These are phyloP conservation scores for Danio jaintianensis DNA, from an alignment of 2,797 vertebrate genomes.

Conservation along the genomic window DNA sequence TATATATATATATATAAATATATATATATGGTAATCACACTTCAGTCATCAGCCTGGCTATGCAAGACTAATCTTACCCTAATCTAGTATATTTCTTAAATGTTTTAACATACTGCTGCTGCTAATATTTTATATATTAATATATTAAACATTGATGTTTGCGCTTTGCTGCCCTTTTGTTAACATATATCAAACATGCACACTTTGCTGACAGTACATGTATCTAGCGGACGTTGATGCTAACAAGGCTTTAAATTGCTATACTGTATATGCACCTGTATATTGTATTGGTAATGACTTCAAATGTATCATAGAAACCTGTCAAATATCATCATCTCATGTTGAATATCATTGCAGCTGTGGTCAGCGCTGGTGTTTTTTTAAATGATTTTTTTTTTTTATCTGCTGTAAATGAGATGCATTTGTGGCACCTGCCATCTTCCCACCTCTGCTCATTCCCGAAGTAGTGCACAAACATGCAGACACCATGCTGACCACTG, in stretches of 20 bases:
- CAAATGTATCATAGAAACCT: background rate
- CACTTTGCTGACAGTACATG: background rate
- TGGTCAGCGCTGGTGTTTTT: background rate
- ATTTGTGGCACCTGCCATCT: constrained; percentile 71
- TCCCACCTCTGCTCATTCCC: constrained; percentile 55
- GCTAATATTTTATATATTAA: too few species aligned
- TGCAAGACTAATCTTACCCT: too few species aligned
- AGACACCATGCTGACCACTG: constrained; percentile 61
- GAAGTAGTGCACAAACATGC: constrained; percentile 60
- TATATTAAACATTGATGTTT: too few species aligned
- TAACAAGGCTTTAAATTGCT: background rate
- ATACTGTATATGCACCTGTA: background rate
- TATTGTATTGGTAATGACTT: background rate
- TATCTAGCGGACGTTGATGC: too few species aligned
- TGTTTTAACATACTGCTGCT: too few species aligned
- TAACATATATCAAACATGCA: background rate
- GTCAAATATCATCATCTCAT: background rate
- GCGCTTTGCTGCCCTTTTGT: too few species aligned
- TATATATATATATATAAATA: too few species aligned
- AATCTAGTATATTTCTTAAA: too few species aligned
- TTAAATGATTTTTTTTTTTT: background rate
- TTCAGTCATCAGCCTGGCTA: too few species aligned
- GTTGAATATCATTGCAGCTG: background rate
- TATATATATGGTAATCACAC: too few species aligned
- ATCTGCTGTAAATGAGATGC: constrained; percentile 70